Percentiles rank a stretch among this genome's conserved stretches.
Evolutionary conservation across 2,113 vertebrate species (phyloP).

Genomic region (Plestiodon gilberti): DNA sequence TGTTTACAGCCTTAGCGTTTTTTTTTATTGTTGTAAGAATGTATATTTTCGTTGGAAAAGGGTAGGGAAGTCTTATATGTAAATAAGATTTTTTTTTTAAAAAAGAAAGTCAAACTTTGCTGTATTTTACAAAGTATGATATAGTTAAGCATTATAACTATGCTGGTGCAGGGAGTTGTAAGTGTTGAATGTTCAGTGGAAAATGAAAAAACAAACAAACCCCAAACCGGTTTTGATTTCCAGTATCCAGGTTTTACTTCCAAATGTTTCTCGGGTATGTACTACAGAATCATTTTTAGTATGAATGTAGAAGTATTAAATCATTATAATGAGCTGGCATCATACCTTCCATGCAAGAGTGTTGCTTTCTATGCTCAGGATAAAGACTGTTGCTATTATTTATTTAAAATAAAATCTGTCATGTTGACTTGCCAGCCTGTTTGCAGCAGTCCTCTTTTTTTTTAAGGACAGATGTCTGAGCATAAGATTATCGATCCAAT

Average conservation of each 20-base stretch:
- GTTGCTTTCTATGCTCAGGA: constrained; percentile 60
- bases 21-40: constrained; percentile 4
- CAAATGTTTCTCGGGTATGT: constrained; percentile 38
- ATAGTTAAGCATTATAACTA: constrained; percentile 16
- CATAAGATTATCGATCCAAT: constrained; percentile 2
- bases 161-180: constrained; percentile 4
- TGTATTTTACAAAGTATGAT: constrained; percentile 28
- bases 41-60: constrained; percentile 28
- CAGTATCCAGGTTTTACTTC: constrained; percentile 27
- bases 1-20: constrained; percentile 28
- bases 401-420: constrained; percentile 68
- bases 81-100: constrained; percentile 23
- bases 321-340: constrained; percentile 47
- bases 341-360: constrained; percentile 50
- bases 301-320: constrained; percentile 32
- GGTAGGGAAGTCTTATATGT: constrained; percentile 30
- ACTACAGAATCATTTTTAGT: constrained; percentile 33
- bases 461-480: not conserved
- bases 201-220: constrained; percentile 6
- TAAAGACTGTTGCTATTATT: constrained; percentile 54
- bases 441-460: constrained; percentile 40
- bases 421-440: constrained; percentile 38
- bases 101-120: constrained; percentile 10
- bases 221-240: constrained; percentile 36
- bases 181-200: constrained; percentile 21